Evolutionary conservation across 1,140 invertebrate species (phyloP), one percentile per base, ranked within the genome.

Genomic region (Drosophila pachea): DNA sequence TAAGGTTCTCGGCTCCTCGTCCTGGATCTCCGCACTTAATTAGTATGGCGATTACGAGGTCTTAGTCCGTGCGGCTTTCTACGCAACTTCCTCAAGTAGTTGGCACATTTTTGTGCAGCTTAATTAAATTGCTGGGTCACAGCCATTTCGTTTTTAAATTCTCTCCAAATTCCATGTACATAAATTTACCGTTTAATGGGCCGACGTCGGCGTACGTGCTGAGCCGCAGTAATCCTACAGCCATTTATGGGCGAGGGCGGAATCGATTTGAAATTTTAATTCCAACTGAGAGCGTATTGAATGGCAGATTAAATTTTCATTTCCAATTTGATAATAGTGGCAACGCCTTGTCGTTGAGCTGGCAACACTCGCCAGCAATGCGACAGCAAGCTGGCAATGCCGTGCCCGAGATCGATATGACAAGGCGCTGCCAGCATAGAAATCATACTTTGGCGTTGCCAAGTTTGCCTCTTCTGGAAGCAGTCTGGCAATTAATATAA

Each of bases 31-130:
- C 63, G 73, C 81, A 84, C 81, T 86, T 84, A 84, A 84, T 84
- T 84, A 84, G 81, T 81, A 84, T 81, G 74, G 71, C 81, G 81
- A 86, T 84, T 84, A 86, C 73, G 67, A 68, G 73, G 65, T 78
- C 78, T 75, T 78, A 73, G 78, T 36, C 32, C 4, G 71, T 76
- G 70, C 62, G 71, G 64, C 73, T 83, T 86, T 70, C 56, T 67
- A 61, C 68, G 48, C 72, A 42, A 38, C 54, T 58, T 64, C 56
- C 59, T 67, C 49, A 43, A 66, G 45, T 43, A 65, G 71, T 78
- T 83, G 76, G 43, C 79, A 84, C 76, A 69, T 76, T 76, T 84
- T 68, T 60, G 29, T 35, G 47, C 6, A 54, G 74, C 79, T 84
- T 78, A 84, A 83, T 84, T 83, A 83, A 82, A 82, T 74, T 82